These are phyloP conservation scores for Apodemia duryi DNA, from an alignment of 2,888 invertebrate species.

Conservation along the genomic window DNA sequence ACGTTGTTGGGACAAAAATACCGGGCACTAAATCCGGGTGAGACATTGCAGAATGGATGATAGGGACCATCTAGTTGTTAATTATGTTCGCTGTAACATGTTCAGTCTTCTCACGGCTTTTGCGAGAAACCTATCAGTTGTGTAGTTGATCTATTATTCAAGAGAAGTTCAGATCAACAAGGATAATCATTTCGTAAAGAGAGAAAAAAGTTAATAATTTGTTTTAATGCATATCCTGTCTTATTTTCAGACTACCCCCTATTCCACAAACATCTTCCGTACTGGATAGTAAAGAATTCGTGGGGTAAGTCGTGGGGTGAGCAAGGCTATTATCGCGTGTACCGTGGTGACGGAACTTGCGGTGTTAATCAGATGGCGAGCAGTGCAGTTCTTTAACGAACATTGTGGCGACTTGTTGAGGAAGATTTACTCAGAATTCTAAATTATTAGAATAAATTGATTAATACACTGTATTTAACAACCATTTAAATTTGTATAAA, in stretches of 20 bases:
- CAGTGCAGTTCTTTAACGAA: constrained; percentile 81
- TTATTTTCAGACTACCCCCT: constrained; percentile 83
- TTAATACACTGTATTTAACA: background rate
- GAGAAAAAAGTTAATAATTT: no score
- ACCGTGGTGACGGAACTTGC: constrained; percentile 96
- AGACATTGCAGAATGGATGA: no score
- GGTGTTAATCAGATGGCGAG: constrained; percentile 95
- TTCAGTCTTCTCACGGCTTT: no score
- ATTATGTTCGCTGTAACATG: no score
- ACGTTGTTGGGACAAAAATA: no score
- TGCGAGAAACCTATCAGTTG: no score
- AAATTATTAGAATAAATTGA: background rate
- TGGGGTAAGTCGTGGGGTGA: constrained; percentile 97
- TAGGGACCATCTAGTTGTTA: no score
- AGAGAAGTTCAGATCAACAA: no score
- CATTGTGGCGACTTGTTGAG: background rate
- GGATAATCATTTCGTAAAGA: no score
- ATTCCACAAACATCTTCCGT: constrained; percentile 90
- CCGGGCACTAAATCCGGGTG: no score
- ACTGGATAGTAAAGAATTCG: constrained; percentile 97
- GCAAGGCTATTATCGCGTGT: constrained; percentile 96
- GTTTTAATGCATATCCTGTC: background rate
- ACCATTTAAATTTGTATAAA: background rate
- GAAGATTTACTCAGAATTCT: background rate
- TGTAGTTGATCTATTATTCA: no score